Evolutionary conservation across 2,113 vertebrate species (phyloP).

Genomic region (Actinemys pallida): DNA sequence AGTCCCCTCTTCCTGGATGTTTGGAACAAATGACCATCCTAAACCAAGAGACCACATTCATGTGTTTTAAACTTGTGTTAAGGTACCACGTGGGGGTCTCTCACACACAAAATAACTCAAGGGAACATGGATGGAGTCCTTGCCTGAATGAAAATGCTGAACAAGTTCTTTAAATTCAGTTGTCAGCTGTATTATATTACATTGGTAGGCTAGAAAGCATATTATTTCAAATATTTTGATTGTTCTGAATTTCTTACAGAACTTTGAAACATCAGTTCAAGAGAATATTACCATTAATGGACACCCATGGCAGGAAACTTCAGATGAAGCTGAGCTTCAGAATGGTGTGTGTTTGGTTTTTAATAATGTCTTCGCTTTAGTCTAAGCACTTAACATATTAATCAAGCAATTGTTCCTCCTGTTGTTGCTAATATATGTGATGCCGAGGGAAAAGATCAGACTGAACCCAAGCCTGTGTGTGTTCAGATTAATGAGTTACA

Average conservation of each 20-base stretch:
- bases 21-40: neutral
- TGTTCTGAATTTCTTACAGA: slow-evolving; percentile 78
- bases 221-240: neutral
- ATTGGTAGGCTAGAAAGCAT: fast-evolving
- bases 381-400: neutral
- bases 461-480: neutral
- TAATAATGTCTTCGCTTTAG: neutral
- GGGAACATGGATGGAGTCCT: neutral
- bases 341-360: slow-evolving; percentile 64
- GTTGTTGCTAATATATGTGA: fast-evolving
- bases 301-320: slow-evolving; percentile 83
- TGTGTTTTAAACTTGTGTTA: neutral
- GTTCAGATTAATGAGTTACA: fast-evolving
- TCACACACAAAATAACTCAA: too few relatives aligned
- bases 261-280: slow-evolving; percentile 87
- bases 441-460: fast-evolving
- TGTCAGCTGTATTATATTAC: neutral
- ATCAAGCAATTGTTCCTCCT: neutral
- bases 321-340: slow-evolving; percentile 55
- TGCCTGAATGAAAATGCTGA: neutral
- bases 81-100: neutral
- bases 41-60: neutral
- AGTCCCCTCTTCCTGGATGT: neutral
- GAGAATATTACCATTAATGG: slow-evolving; percentile 90
- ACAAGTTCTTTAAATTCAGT: neutral